Conservation (phyloP, 2,888 invertebrate species). For the Parasteatoda lunata region DNA sequence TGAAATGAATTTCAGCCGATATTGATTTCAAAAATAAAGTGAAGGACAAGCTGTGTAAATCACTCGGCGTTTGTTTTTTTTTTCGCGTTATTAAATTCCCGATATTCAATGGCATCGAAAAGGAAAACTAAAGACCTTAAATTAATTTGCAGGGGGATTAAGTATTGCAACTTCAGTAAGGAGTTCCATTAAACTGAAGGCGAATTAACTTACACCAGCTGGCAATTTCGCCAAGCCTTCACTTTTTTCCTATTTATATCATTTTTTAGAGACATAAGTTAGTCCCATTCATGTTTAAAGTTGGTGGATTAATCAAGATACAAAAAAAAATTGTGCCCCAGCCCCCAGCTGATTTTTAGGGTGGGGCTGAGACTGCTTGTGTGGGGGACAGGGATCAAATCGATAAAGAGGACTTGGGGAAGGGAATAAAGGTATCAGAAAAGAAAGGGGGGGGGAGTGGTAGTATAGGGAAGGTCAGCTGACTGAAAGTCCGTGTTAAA, state of each 20-base stretch:
- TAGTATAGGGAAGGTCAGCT: constrained; percentile 6
- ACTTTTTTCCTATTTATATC: too few relatives aligned
- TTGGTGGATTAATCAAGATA: background rate
- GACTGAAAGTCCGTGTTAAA: background rate
- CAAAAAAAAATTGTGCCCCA: constrained; percentile 11
- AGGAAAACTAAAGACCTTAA: background rate
- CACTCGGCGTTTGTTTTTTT: background rate
- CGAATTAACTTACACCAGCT: constrained; percentile 35
- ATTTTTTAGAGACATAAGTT: background rate
- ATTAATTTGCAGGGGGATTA: constrained; percentile 1
- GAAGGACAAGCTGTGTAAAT: background rate
- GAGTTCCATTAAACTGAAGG: background rate
- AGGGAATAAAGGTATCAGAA: constrained; percentile 37
- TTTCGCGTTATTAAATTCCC: too few relatives aligned
- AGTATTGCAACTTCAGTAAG: background rate
- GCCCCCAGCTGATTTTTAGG: constrained; percentile 12
- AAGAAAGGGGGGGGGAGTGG: constrained; percentile 1
- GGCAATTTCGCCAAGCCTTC: background rate
- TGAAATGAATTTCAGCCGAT: background rate
- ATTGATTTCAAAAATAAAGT: background rate
- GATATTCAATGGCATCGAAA: too few relatives aligned
- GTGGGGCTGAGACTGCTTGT: constrained; percentile 30
- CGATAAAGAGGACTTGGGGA: constrained; percentile 40
- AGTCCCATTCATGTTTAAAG: background rate
- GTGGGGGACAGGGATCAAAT: constrained; percentile 25